Evolutionary conservation across 2,888 invertebrate species (phyloP).

Genomic region (Dasysyrphus tricinctus): DNA sequence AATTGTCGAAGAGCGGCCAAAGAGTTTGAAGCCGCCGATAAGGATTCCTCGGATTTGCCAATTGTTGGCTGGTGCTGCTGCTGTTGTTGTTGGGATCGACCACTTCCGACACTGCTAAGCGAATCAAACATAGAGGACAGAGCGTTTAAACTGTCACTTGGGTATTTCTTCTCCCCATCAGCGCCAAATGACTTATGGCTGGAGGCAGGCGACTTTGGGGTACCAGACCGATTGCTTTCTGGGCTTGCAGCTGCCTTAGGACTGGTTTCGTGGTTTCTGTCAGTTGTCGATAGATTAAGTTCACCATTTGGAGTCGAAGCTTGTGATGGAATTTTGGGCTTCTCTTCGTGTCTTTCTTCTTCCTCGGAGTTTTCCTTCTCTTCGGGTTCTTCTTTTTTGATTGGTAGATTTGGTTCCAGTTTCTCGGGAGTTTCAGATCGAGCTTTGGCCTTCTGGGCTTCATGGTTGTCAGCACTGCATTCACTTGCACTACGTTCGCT

Average conservation of each 20-base stretch:
- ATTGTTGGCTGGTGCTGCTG: slow-evolving; percentile 84
- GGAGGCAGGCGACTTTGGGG: slow-evolving; percentile 89
- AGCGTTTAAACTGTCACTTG: slow-evolving; percentile 89
- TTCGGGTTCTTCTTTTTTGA: slow-evolving; percentile 76
- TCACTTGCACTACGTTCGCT: slow-evolving; percentile 94
- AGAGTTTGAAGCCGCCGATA: slow-evolving; percentile 88
- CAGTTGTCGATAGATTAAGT: slow-evolving; percentile 70
- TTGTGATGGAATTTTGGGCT: slow-evolving; percentile 54
- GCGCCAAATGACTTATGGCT: slow-evolving; percentile 83
- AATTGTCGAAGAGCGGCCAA: slow-evolving; percentile 97
- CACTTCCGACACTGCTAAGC: slow-evolving; percentile 84
- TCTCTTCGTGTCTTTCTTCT: slow-evolving; percentile 58
- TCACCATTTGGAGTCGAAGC: slow-evolving; percentile 69
- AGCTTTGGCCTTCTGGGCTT: slow-evolving; percentile 86
- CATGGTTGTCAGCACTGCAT: slow-evolving; percentile 93
- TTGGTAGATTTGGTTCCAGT: slow-evolving; percentile 82
- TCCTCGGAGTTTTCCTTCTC: slow-evolving; percentile 57
- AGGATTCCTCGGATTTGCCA: slow-evolving; percentile 56
- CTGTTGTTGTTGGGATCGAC: slow-evolving; percentile 84
- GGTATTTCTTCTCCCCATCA: slow-evolving; percentile 85
- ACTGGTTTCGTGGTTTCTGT: slow-evolving; percentile 79
- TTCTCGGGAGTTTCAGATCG: slow-evolving; percentile 81
- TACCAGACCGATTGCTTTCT: slow-evolving; percentile 91
- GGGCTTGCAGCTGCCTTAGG: slow-evolving; percentile 80
- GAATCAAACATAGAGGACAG: slow-evolving; percentile 96